Base-by-base conservation (phyloP, 37 sponge, comb jelly and placozoan species). In the Chondrilla cf. caribensis region DNA sequence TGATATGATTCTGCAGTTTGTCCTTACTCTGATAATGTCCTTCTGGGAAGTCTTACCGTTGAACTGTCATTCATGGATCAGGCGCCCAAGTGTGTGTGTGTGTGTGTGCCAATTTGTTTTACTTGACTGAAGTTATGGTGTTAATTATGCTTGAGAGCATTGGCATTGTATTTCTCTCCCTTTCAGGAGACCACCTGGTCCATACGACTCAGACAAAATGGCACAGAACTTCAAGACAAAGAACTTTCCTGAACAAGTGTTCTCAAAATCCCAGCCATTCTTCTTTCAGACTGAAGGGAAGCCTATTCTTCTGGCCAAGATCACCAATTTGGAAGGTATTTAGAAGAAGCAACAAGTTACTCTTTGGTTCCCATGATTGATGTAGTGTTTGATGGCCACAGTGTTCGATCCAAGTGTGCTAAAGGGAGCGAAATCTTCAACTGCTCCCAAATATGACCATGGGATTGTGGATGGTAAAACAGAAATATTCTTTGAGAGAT, bases 201-300 rank as follows among this genome's bases (percentile, higher is more conserved):
- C 86, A 28, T 58, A 84, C 59, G 79, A 94, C 58, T 85, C 91
- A n/a, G 91, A 90, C 22, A 77, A 82, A 4, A 35, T 94, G 79
- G 70, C 86, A 54, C 21, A 42, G n/a, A 60, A 65, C 11, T 87
- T 90, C 43, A 22, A 58, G 24, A 7, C 24, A 21, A 60, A 79
- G 0, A 58, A 83, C 31, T 89, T 87, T 62, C 21, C 18, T 3
- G 70, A 65, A 26, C 85, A 87, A 33, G 83, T 72, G 22, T 85
- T 91, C 60, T 75, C 85, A 29, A 1, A 31, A 26, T 57, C 58
- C 17, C 93, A 93, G 38, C 42, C 8, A 1, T 73, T 73, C 25
- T 73, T 73, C 76, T 42, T 39, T 38, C 58, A 54, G 18, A 70
- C 68, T 28, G 83, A 82, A 72, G 51, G 51, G 21, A 67, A 68